Evolutionary conservation across 2,113 vertebrate species (phyloP).

Genomic region (Daboia siamensis): DNA sequence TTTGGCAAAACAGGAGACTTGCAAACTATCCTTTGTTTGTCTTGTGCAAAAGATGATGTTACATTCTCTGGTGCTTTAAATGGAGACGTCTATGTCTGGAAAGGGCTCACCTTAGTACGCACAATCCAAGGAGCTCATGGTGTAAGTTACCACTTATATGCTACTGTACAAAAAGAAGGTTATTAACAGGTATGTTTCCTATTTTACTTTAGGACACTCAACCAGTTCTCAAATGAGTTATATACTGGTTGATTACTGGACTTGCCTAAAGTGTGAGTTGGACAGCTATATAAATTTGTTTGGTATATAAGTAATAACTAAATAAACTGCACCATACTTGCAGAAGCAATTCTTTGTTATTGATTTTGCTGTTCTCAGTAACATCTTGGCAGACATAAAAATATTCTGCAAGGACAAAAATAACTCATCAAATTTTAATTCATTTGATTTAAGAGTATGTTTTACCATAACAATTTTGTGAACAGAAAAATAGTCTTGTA

Average conservation of each 20-base stretch:
- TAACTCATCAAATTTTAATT: not conserved
- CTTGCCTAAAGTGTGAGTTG: not conserved
- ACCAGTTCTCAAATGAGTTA: not conserved
- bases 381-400: conserved; percentile 14
- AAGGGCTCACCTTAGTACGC: conserved; percentile 81
- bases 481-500: not conserved
- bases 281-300: not conserved
- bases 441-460: not conserved
- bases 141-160: conserved; percentile 72
- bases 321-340: not conserved
- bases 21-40: conserved; percentile 94
- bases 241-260: not conserved
- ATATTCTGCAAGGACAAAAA: not conserved
- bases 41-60: conserved; percentile 89
- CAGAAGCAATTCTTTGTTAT: not conserved
- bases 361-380: not conserved
- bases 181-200: not conserved
- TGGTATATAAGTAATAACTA: not conserved
- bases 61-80: conserved; percentile 95
- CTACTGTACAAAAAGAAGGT: not conserved
- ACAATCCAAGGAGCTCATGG: conserved; percentile 93
- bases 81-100: conserved; percentile 96
- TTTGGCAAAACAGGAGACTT: conserved; percentile 96
- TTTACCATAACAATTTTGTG: not conserved
- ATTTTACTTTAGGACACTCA: not conserved